These are phyloP conservation scores for Trichogramma pretiosum DNA, from an alignment of 1,140 invertebrate species.

Conservation along the genomic window DNA sequence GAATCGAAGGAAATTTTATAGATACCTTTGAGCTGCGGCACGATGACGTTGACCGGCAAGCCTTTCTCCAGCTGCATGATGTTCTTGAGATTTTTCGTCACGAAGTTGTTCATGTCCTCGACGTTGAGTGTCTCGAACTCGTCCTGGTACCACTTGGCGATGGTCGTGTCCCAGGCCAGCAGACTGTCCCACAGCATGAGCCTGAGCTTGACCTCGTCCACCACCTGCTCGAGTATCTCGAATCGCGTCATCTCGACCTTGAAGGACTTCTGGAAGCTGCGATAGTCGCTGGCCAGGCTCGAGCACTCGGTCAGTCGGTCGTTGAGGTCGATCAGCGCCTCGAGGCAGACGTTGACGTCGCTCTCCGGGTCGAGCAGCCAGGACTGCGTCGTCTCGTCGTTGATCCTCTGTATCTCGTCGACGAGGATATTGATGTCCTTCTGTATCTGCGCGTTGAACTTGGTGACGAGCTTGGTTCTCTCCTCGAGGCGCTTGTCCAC, in stretches of 20 bases:
- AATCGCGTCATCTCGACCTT: slow-evolving; percentile 69
- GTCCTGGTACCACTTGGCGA: slow-evolving; percentile 53
- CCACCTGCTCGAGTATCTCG: slow-evolving; percentile 68
- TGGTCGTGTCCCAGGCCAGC: slow-evolving; percentile 57
- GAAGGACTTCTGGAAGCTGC: slow-evolving; percentile 61
- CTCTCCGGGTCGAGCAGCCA: slow-evolving; percentile 66
- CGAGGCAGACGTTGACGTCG: slow-evolving; percentile 53
- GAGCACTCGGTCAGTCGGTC: slow-evolving; percentile 53
- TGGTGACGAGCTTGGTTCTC: slow-evolving; percentile 45
- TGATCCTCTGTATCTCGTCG: slow-evolving; percentile 56
- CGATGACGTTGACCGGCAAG: slow-evolving; percentile 65
- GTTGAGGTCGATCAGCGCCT: slow-evolving; percentile 53
- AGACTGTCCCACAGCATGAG: slow-evolving; percentile 69
- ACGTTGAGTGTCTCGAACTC: slow-evolving; percentile 63
- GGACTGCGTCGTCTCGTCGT: slow-evolving; percentile 54
- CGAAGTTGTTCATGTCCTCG: slow-evolving; percentile 60
- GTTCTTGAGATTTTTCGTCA: slow-evolving; percentile 60
- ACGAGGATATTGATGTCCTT: slow-evolving; percentile 57
- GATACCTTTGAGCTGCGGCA: slow-evolving; percentile 55
- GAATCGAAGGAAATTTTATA: background rate
- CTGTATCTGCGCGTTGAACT: slow-evolving; percentile 52
- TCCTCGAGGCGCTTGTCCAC: slow-evolving; percentile 50
- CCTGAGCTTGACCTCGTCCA: slow-evolving; percentile 66
- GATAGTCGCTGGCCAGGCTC: slow-evolving; percentile 57
- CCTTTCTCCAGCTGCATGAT: slow-evolving; percentile 68